phyloP scores from a whole-genome alignment of 2,113 vertebrate species.

The Alosa alosa region DNA sequence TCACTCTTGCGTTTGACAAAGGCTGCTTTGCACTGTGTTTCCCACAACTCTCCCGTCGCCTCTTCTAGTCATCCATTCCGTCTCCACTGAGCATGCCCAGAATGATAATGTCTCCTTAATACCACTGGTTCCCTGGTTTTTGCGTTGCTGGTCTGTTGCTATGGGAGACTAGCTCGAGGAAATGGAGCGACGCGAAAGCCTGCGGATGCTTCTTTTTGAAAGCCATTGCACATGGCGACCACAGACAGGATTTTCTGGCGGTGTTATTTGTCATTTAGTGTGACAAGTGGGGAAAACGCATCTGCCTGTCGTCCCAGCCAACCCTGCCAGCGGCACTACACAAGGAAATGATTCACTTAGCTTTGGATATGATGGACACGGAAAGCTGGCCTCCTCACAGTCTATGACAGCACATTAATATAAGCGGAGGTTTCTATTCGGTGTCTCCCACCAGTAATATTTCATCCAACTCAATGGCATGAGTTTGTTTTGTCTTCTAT shows the following conservation, averaged over 20 bases:
- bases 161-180: not conserved
- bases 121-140: not conserved
- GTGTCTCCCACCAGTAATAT: too few relatives aligned
- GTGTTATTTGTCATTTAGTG: not conserved
- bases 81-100: not conserved
- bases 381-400: not conserved
- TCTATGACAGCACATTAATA: too few relatives aligned
- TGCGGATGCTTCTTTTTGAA: not conserved
- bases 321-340: not conserved
- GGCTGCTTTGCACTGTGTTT: not conserved
- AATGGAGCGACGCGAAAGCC: not conserved
- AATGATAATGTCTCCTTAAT: not conserved
- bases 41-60: not conserved
- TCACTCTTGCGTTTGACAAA: not conserved
- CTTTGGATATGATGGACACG: not conserved
- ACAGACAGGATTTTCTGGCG: not conserved
- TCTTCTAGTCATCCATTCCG: not conserved
- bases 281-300: not conserved
- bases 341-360: not conserved
- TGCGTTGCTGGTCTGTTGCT: not conserved
- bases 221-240: not conserved
- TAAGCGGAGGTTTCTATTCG: too few relatives aligned
- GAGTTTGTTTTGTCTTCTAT: too few relatives aligned
- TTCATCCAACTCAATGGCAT: too few relatives aligned
- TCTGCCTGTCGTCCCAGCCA: not conserved